Evolutionary conservation across 2,113 vertebrate species (phyloP).

Genomic region (Athene noctua): DNA sequence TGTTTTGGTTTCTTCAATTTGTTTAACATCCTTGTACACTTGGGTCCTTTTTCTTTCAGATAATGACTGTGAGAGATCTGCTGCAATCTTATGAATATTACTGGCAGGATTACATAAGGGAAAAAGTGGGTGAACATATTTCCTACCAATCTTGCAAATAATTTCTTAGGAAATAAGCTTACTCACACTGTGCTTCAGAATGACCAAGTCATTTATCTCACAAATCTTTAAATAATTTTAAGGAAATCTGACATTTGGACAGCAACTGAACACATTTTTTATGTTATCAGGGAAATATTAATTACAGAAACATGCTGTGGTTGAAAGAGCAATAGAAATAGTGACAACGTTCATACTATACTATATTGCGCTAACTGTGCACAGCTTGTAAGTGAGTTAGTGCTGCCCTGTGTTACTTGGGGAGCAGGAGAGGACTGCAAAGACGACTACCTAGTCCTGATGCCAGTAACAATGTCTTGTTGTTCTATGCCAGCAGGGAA

Average conservation of each 20-base stretch:
- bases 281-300: constrained; percentile 8
- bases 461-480: not conserved
- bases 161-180: constrained; percentile 7
- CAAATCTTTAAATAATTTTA: constrained; percentile 33
- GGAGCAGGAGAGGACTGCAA: not conserved
- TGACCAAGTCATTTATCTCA: constrained; percentile 11
- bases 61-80: not conserved
- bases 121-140: not conserved
- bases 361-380: not conserved
- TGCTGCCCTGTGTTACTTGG: not conserved
- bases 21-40: not conserved
- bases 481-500: not conserved
- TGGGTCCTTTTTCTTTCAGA: not conserved
- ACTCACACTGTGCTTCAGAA: not conserved
- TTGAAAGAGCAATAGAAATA: not conserved
- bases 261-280: not conserved
- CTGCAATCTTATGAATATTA: not conserved
- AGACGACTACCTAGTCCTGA: not conserved
- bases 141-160: not conserved
- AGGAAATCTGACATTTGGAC: not conserved
- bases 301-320: constrained; percentile 13
- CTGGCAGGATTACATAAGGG: not conserved
- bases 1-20: not conserved
- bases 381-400: not conserved
- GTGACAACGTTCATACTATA: not conserved